Conservation (phyloP, 2,797 vertebrate genomes). For the Pagetopsis macropterus region DNA sequence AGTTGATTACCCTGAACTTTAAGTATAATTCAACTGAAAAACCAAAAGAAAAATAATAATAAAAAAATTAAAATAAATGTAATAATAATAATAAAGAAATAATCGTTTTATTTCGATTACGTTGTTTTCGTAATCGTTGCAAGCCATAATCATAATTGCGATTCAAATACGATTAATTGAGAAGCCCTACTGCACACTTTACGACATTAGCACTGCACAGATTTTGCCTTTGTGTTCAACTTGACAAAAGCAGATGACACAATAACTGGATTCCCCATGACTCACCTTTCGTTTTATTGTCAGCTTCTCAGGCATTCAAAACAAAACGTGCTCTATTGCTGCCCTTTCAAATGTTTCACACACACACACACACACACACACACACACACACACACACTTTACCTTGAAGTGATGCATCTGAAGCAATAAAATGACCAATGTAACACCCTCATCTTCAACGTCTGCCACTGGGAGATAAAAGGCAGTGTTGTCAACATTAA, state of each 20-base stretch:
- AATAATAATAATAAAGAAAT: no score
- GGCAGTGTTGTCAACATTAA: constrained; percentile 38
- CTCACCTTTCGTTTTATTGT: constrained; percentile 36
- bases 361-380: constrained; percentile 9
- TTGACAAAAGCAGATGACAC: constrained; percentile 28
- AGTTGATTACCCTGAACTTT: no score
- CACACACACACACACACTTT: constrained; percentile 22
- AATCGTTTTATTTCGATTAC: no score
- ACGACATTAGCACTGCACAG: constrained; percentile 8
- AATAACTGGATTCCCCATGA: constrained; percentile 5
- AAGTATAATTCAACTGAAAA: no score
- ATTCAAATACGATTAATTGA: no score
- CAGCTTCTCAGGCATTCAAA: constrained; percentile 36
- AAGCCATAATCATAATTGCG: no score
- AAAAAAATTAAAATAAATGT: no score
- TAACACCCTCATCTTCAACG: constrained; percentile 47
- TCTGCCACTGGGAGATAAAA: constrained; percentile 54
- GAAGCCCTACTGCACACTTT: no score
- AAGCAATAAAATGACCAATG: constrained; percentile 54
- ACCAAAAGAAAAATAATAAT: no score
- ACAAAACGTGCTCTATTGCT: constrained; percentile 25
- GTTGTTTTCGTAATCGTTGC: no score
- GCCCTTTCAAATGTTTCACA: constrained; percentile 30
- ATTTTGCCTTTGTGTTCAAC: constrained; percentile 28
- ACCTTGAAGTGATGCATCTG: constrained; percentile 49